Percentiles rank a stretch among this genome's conserved stretches.
Conservation (phyloP, 2,797 vertebrate species). For the Sebastes miniatus region DNA sequence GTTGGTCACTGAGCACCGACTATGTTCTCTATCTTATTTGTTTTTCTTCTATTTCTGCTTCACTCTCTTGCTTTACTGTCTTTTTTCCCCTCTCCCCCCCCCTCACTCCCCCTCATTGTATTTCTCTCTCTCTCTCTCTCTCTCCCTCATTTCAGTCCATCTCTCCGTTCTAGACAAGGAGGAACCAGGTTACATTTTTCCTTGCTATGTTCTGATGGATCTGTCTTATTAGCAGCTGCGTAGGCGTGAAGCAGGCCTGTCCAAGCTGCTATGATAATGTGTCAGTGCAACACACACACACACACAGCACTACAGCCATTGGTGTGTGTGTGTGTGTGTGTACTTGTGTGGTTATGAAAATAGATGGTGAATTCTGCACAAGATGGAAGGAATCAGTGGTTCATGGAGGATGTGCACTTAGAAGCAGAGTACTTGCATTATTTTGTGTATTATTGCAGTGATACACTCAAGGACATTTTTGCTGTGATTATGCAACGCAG, state of each 20-base stretch:
- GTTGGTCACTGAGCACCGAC: not conserved
- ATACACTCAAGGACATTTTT: not conserved
- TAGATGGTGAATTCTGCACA: not conserved
- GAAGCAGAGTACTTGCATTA: not conserved
- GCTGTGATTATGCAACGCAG: not conserved
- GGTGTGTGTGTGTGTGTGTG: not conserved
- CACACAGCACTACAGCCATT: not conserved
- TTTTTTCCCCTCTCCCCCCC: not conserved
- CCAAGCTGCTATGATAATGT: conserved; percentile 41
- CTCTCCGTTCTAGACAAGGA: not conserved
- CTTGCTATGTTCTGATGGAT: conserved; percentile 60
- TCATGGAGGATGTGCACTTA: not conserved
- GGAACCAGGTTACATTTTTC: conserved; percentile 30
- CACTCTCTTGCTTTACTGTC: not conserved
- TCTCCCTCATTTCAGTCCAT: not conserved
- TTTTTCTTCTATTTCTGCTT: not conserved
- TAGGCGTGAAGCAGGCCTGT: conserved; percentile 57
- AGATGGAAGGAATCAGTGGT: not conserved
- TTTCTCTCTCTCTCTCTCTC: not conserved
- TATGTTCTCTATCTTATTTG: not conserved
- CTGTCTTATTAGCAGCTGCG: conserved; percentile 63
- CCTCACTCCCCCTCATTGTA: not conserved
- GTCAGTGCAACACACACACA: not conserved
- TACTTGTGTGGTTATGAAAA: not conserved
- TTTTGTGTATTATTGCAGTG: not conserved